Conservation (phyloP, 2,888 invertebrate genomes). For the Charanyca ferruginea region DNA sequence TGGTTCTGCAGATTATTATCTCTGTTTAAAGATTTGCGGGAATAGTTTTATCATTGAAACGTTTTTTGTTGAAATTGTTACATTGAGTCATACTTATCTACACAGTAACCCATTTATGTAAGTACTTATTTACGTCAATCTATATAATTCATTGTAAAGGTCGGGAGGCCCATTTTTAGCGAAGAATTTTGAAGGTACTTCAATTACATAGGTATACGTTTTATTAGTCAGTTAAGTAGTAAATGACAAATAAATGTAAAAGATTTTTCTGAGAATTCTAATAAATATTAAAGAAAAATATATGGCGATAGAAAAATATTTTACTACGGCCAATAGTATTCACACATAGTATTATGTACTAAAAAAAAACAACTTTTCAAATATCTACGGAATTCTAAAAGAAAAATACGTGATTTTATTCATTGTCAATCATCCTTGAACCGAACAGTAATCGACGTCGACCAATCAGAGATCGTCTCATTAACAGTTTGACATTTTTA, state of each 20-base stretch:
- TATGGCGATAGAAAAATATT: slow-evolving; percentile 1
- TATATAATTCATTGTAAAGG: slow-evolving; percentile 35
- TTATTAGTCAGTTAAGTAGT: too few species aligned
- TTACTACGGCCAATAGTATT: slow-evolving; percentile 7
- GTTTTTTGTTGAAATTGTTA: slow-evolving; percentile 26
- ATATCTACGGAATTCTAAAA: slow-evolving; percentile 14
- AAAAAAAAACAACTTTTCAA: background rate
- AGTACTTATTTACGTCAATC: slow-evolving; percentile 28
- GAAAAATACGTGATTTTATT: slow-evolving; percentile 20
- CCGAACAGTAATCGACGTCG: slow-evolving; percentile 32
- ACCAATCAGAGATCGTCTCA: slow-evolving; percentile 39
- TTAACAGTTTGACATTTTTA: slow-evolving; percentile 55
- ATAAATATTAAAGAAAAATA: background rate
- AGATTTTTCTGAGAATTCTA: slow-evolving; percentile 12
- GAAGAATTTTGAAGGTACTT: slow-evolving; percentile 12
- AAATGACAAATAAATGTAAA: background rate
- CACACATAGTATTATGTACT: slow-evolving; percentile 2
- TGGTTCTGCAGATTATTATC: slow-evolving; percentile 11
- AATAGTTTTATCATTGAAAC: slow-evolving; percentile 31
- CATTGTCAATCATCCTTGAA: slow-evolving; percentile 44
- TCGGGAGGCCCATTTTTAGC: slow-evolving; percentile 35
- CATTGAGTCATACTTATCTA: slow-evolving; percentile 49
- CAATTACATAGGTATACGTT: slow-evolving; percentile 1
- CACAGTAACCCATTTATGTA: slow-evolving; percentile 38
- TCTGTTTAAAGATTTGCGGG: slow-evolving; percentile 22